Conservation (phyloP, 2,888 invertebrate species). For the Idaea biselata region DNA sequence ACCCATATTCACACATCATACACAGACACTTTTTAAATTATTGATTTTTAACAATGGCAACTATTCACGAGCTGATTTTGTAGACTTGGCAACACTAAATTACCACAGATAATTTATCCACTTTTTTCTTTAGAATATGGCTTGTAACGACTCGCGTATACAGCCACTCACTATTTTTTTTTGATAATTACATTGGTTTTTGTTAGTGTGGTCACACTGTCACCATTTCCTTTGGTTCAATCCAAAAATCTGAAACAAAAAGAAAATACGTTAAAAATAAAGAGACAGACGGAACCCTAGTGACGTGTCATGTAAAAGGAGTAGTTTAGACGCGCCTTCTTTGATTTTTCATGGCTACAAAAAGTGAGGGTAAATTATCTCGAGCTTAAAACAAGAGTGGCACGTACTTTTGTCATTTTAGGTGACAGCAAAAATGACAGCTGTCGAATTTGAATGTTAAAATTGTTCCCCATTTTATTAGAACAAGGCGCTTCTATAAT, state of each 20-base stretch:
- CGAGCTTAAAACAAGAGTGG: too few relatives aligned
- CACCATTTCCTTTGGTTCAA: slow-evolving; percentile 1
- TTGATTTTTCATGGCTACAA: too few relatives aligned
- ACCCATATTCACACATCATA: slow-evolving; percentile 76
- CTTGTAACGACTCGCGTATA: background rate
- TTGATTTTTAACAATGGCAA: background rate
- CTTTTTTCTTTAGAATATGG: background rate
- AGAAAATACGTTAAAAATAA: slow-evolving; percentile 5
- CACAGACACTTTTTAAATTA: slow-evolving; percentile 27
- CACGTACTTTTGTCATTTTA: too few relatives aligned
- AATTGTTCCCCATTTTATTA: too few relatives aligned
- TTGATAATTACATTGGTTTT: background rate
- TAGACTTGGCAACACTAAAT: background rate
- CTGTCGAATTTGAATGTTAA: too few relatives aligned
- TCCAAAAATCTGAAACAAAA: slow-evolving; percentile 21
- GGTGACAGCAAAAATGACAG: too few relatives aligned
- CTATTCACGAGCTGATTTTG: background rate
- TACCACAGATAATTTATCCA: background rate
- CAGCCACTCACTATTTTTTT: background rate
- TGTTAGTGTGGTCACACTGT: background rate
- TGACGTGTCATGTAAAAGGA: too few relatives aligned
- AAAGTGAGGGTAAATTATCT: too few relatives aligned
- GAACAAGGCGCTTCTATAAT: too few relatives aligned
- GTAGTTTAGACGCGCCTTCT: too few relatives aligned
- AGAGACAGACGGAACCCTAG: background rate